Evolutionary conservation across 2,797 vertebrate species (phyloP).

Genomic region (Numenius phaeopus): DNA sequence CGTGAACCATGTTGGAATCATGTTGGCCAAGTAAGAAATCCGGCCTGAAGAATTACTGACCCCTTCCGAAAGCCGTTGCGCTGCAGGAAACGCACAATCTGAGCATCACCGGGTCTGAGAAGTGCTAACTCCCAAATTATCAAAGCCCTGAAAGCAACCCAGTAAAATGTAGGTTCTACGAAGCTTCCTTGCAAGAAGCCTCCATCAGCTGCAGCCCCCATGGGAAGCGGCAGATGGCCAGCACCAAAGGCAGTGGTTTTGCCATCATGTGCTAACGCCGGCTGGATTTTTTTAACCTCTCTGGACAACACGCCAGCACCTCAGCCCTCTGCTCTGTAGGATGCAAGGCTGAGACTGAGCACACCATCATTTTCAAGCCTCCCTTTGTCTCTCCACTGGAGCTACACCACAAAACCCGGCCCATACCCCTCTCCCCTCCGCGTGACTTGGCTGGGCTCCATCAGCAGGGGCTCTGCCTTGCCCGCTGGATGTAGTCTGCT

Average conservation of each 20-base stretch:
- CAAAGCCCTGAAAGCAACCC: conserved; percentile 3
- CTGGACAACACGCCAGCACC: background rate
- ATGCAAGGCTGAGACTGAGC: background rate
- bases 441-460: background rate
- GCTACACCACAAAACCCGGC: background rate
- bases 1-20: background rate
- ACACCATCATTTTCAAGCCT: background rate
- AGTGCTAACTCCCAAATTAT: background rate
- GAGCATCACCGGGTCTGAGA: background rate
- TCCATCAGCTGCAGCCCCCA: background rate
- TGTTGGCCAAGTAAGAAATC: background rate
- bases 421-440: rapidly evolving
- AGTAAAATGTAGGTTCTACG: conserved; percentile 3
- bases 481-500: background rate
- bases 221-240: background rate
- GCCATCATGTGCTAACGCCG: background rate
- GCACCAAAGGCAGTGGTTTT: background rate
- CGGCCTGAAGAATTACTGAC: background rate
- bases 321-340: background rate
- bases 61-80: background rate
- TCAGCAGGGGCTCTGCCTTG: background rate
- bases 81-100: background rate
- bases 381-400: background rate
- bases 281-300: background rate
- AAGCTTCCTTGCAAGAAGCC: conserved; percentile 8